phyloP scores from a whole-genome alignment of 2,113 vertebrate species.

The Melanotaenia duboulayi region DNA sequence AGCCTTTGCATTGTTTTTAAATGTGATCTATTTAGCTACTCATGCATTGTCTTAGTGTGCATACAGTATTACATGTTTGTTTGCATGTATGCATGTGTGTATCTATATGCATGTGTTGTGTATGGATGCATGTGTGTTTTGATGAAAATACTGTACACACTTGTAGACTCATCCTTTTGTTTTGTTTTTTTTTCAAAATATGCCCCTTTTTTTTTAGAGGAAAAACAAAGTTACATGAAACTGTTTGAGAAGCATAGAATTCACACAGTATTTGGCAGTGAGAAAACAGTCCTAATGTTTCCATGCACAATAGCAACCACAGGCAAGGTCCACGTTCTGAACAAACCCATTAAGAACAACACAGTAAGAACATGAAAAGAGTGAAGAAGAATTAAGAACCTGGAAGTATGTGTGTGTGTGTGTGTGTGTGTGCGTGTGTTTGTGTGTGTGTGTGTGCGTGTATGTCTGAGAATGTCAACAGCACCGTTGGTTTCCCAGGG shows the following conservation, averaged over 20 bases:
- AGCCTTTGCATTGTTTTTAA: slow-evolving; percentile 62
- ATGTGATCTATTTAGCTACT: slow-evolving; percentile 60
- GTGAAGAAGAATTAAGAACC: slow-evolving; percentile 66
- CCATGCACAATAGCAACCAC: slow-evolving; percentile 81
- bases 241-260: slow-evolving; percentile 74
- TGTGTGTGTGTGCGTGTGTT: slow-evolving; percentile 35
- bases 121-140: slow-evolving; percentile 35
- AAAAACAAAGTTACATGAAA: slow-evolving; percentile 74
- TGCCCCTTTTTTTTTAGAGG: slow-evolving; percentile 55
- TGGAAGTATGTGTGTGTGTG: slow-evolving; percentile 62
- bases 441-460: slow-evolving; percentile 21
- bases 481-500: slow-evolving; percentile 68
- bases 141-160: slow-evolving; percentile 58
- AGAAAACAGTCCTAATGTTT: slow-evolving; percentile 80
- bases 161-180: slow-evolving; percentile 31
- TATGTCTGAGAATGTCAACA: slow-evolving; percentile 58
- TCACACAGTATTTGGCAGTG: slow-evolving; percentile 83
- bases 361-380: slow-evolving; percentile 76
- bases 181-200: slow-evolving; percentile 50
- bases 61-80: slow-evolving; percentile 29
- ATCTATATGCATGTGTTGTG: slow-evolving; percentile 6
- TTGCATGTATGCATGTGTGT: slow-evolving; percentile 16
- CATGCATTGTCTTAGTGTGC: slow-evolving; percentile 68
- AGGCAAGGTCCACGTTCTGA: slow-evolving; percentile 77
- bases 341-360: slow-evolving; percentile 78